Base-by-base conservation (phyloP, 2,888 invertebrate species). In the Drosophila meridiana region DNA sequence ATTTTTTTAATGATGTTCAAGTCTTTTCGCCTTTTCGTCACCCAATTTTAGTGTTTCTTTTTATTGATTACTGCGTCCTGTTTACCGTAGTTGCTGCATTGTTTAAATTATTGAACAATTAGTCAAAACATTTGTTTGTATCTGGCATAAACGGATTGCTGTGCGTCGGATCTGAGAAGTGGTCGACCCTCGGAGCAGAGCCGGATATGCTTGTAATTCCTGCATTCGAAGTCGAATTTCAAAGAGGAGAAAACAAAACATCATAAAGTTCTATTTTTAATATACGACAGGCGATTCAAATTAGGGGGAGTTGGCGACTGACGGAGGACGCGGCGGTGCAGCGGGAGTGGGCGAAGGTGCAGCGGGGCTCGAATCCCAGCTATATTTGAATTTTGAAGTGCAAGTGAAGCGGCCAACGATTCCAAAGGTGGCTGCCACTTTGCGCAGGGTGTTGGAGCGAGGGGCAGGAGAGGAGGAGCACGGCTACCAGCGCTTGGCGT, bases 261-360 rank as follows among this genome's bases (percentile, higher is more conserved):
- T 82, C 86, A 89, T 89, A 89, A 90, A 89, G 71, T 77, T 89
- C 88, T 89, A 89, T 89, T 89, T 89, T 80, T 89, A 89, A 84
- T 72, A 70, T 65, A 69, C 70, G 74, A 72, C 73, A 73, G 62
- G 68, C 67, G 58, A 64, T 71, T 43, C 57, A 57, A 64, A 69
- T 64, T 69, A 66, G 70, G 84, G 89, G 79, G 89, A 83, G 70
- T 78, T 75, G 67, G 36, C 38, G 80, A 61, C 43, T 34, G 73
- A 53, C 50, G 55, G 50, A 40, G 62, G 36, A 28, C 28, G 28
- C 3, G 30, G 26, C 52, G 52, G 7, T 20, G 20, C 20, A 20
- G 42, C 30, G 8, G 11, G n/a, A 11, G 30, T 2, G 48, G n/a
- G n/a, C 0, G 64, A 9, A 30, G 26, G n/a, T 11, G 2, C 13